Base-by-base conservation (phyloP, 35 echinoderm and acorn worm species). In the Ptychodera flava region DNA sequence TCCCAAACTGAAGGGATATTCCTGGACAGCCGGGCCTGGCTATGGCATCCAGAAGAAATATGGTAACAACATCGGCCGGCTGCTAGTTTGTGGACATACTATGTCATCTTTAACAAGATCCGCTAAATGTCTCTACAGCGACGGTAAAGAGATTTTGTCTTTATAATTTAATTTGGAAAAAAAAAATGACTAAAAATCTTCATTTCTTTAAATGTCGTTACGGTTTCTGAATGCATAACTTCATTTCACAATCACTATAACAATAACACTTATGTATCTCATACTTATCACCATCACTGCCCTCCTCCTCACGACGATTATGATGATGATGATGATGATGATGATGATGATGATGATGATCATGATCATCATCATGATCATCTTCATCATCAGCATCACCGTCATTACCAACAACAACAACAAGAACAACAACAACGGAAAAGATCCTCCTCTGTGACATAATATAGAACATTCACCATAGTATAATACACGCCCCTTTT, bases 41-140 rank as follows among this genome's bases (percentile, higher is more conserved):
- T 97, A 93, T 77, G 95, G 95, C 0, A 87, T 97, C 35, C 95
- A 97, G 80, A 97, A 97, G 45, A 81, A 87, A 76, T 78, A 89
- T 64, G 83, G 79, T 12, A 92, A 89, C n/a, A 80, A 93, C 35
- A 93, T 93, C 78, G 95, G 92, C 34, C 77, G 95, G 16, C 85
- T 97, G 33, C 80, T 97, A 32, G 88, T 89, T 10, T 97, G 95
- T 88, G 95, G 95, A 36, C 95, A 97, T 79, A 79, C 29, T 2
- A 82, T 82, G 22, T 85, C 91, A 32, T 93, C 88, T 38, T n/a
- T 16, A 16, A 32, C 34, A 16, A 64, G 86, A 78, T 85, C 45
- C 15, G 85, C 91, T 80, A 36, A 84, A 16, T 97, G 95, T 75
- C 76, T 97, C 34, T 91, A 91, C 37, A 97, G 95, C 80, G 95